Base-by-base conservation (phyloP, 2,888 invertebrate species). In the Galerucella pusilla region DNA sequence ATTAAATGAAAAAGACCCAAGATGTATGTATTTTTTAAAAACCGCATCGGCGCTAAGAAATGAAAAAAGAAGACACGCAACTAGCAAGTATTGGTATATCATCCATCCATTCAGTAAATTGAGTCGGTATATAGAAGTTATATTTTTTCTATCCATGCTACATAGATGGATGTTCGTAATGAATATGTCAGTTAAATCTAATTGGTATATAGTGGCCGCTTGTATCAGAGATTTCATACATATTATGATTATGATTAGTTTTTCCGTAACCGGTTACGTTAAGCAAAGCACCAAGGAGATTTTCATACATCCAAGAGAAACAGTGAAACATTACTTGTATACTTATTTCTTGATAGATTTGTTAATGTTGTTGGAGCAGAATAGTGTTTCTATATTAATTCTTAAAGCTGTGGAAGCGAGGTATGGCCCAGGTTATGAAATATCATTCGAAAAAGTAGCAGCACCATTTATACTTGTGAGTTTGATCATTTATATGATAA, bases 41-140 rank as follows among this genome's bases (percentile, higher is more conserved):
- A 77, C 68, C 45, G 61, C 42, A 20, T 71, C 75, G 7, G 28
- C 67, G 2, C 16, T 68, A 25, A 64, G 52, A 2, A 65, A 45
- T 2, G 78, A 79, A 61, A 25, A 71, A 20, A 76, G 46, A n/a
- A 68, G 74, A 45, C 73, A 79, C 54, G 52, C 52, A 25, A 60
- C 9, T 14, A 73, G 75, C 57, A 65, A 66, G 10, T 68, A 77
- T 25, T 45, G 49, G 46, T 77, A 52, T 46, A 57, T 79, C n/a
- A 73, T 79, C 28, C 78, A 79, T 66, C 78, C 78, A 0, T 77
- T 77, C 57, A 79, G 78, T 45, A 74, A 69, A 28, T 14, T 77
- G 9, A 69, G 59, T 10, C 0, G 25, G 20, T 46, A 73, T 6
- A 12, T 79, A 11, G 71, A 77, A 7, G 16, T 70, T 0, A 11